Percentiles rank a stretch among this genome's conserved stretches.
Conservation (phyloP, 2,888 invertebrate genomes). For the Ornithoptera priamus region DNA sequence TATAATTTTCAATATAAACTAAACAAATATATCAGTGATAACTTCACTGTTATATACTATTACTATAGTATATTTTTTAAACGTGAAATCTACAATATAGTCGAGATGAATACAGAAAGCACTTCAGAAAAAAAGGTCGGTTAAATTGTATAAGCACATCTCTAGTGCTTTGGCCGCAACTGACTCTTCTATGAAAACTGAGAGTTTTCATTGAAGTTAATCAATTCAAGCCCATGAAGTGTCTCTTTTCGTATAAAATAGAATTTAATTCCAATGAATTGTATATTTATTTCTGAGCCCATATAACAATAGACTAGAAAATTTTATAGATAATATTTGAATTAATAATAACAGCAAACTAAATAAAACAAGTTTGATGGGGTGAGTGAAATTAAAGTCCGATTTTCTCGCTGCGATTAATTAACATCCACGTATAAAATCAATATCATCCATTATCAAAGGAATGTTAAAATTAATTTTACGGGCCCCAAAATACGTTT, state of each 20-base stretch:
- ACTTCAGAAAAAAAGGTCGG: background rate
- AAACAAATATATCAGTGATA: too few species aligned
- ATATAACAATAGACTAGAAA: background rate
- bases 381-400: too few species aligned
- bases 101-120: background rate
- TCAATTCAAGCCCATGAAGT: background rate
- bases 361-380: too few species aligned
- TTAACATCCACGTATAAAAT: background rate
- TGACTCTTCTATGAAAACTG: background rate
- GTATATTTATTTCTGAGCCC: background rate
- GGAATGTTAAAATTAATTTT: slow-evolving; percentile 18
- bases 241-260: background rate
- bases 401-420: too few species aligned
- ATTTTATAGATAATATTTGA: background rate
- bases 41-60: background rate
- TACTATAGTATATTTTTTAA: background rate
- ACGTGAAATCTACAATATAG: background rate
- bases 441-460: background rate
- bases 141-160: slow-evolving; percentile 1
- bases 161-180: background rate
- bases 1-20: too few species aligned
- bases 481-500: slow-evolving; percentile 9
- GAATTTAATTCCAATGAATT: background rate
- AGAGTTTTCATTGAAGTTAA: background rate
- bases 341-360: background rate